phyloP scores from a whole-genome alignment of 1,140 invertebrate genomes.

The Drosophila asahinai region DNA sequence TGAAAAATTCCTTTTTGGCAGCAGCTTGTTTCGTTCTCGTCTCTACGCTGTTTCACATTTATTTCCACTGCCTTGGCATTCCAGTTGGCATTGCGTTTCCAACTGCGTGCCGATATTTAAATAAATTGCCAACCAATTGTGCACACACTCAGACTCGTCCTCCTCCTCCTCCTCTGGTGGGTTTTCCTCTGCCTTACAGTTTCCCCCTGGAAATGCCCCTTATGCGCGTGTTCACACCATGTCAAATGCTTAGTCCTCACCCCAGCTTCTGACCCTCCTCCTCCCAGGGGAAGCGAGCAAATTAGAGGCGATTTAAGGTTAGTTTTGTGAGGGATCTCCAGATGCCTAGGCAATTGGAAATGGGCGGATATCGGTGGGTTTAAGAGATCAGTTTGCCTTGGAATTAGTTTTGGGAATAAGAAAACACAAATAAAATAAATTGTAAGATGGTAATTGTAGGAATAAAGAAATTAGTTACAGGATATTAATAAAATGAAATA shows the following conservation, averaged over 20 bases:
- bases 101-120: constrained; percentile 83
- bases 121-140: constrained; percentile 83
- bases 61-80: constrained; percentile 68
- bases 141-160: constrained; percentile 50
- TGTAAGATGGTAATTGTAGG: background rate
- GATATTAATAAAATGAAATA: background rate
- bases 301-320: constrained; percentile 64
- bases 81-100: constrained; percentile 79
- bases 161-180: constrained; percentile 1
- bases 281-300: constrained; percentile 41
- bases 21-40: constrained; percentile 60
- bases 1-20: constrained; percentile 80
- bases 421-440: background rate
- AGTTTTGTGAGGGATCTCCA: constrained; percentile 33
- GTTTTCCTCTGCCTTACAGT: constrained; percentile 16
- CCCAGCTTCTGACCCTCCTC: too few relatives aligned
- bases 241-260: constrained; percentile 73
- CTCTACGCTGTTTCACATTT: constrained; percentile 50
- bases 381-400: constrained; percentile 23
- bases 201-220: constrained; percentile 54
- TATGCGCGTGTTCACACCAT: constrained; percentile 80
- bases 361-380: constrained; percentile 4
- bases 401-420: background rate
- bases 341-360: constrained; percentile 25
- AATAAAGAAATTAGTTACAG: background rate